phyloP scores from a whole-genome alignment of 2,888 invertebrate species.

The Molorchus minor region DNA sequence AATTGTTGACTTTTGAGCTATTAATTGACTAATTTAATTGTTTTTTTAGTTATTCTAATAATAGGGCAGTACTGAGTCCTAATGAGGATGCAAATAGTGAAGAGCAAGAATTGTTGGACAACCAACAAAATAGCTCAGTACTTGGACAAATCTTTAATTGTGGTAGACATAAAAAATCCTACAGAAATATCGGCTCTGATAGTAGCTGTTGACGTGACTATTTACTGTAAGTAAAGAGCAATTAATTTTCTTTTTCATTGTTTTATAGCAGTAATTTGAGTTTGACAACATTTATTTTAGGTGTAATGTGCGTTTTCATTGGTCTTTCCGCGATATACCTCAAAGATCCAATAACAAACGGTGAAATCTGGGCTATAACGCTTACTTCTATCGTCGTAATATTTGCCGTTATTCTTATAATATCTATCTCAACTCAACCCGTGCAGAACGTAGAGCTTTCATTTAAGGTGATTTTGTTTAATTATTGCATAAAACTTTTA shows the following conservation, averaged over 20 bases:
- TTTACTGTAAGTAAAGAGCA: slow-evolving; percentile 62
- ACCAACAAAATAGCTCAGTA: slow-evolving; percentile 35
- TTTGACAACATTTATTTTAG: slow-evolving; percentile 43
- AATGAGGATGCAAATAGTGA: slow-evolving; percentile 35
- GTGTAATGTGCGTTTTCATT: slow-evolving; percentile 54
- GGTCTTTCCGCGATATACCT: slow-evolving; percentile 56
- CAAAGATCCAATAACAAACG: slow-evolving; percentile 55
- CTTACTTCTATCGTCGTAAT: slow-evolving; percentile 49
- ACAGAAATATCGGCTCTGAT: slow-evolving; percentile 63
- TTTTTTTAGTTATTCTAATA: slow-evolving; percentile 43
- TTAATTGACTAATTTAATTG: slow-evolving; percentile 12
- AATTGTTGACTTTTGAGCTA: background rate
- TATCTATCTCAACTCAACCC: slow-evolving; percentile 70
- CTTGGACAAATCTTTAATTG: slow-evolving; percentile 63
- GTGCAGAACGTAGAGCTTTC: slow-evolving; percentile 69
- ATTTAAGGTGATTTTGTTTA: slow-evolving; percentile 64
- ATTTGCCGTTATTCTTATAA: slow-evolving; percentile 60
- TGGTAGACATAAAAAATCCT: slow-evolving; percentile 59
- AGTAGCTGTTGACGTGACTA: slow-evolving; percentile 63
- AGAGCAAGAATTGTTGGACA: slow-evolving; percentile 39
- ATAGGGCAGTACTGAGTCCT: slow-evolving; percentile 34
- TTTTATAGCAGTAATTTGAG: background rate
- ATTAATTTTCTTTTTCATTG: background rate
- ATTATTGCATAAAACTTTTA: background rate
- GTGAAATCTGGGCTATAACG: slow-evolving; percentile 55